Conservation (phyloP, 2,888 invertebrate species). For the Drosophila neutralis region DNA sequence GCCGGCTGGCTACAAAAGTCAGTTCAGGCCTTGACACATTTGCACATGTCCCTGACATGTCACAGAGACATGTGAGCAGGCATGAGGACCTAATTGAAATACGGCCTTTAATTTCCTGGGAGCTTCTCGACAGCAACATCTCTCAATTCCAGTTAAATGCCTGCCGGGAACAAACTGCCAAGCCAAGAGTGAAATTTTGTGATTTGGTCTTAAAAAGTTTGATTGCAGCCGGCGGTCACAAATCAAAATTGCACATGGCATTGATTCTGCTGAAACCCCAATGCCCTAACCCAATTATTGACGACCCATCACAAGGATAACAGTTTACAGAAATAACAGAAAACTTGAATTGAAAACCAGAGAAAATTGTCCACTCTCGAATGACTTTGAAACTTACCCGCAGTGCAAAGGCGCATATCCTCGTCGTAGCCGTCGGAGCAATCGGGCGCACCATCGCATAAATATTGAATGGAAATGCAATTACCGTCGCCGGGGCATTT, state of each 20-base stretch:
- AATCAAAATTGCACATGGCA: constrained; percentile 36
- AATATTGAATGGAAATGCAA: constrained; percentile 98
- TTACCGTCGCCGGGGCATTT: constrained; percentile 97
- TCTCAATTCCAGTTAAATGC: constrained; percentile 23
- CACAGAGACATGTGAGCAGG: background rate
- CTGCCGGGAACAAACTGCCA: constrained; percentile 24
- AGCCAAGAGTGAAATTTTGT: constrained; percentile 9
- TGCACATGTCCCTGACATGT: constrained; percentile 26
- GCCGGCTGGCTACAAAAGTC: constrained; percentile 20
- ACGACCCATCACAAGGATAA: constrained; percentile 6
- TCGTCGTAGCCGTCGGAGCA: constrained; percentile 98
- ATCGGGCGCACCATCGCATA: constrained; percentile 97
- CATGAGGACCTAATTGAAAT: constrained; percentile 52
- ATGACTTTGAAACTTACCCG: constrained; percentile 87
- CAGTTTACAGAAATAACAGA: constrained; percentile 21
- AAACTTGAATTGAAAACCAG: constrained; percentile 13
- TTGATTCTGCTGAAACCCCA: constrained; percentile 31
- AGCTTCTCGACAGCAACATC: constrained; percentile 20
- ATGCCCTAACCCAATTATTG: constrained; percentile 22
- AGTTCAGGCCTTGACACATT: constrained; percentile 14
- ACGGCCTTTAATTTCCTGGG: constrained; percentile 51
- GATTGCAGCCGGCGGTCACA: constrained; percentile 31
- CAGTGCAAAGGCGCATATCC: constrained; percentile 96
- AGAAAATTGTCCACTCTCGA: background rate
- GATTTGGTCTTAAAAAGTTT: constrained; percentile 13